Evolutionary conservation across 2,113 vertebrate genomes (phyloP).

Genomic region (Toxotes jaculatrix): DNA sequence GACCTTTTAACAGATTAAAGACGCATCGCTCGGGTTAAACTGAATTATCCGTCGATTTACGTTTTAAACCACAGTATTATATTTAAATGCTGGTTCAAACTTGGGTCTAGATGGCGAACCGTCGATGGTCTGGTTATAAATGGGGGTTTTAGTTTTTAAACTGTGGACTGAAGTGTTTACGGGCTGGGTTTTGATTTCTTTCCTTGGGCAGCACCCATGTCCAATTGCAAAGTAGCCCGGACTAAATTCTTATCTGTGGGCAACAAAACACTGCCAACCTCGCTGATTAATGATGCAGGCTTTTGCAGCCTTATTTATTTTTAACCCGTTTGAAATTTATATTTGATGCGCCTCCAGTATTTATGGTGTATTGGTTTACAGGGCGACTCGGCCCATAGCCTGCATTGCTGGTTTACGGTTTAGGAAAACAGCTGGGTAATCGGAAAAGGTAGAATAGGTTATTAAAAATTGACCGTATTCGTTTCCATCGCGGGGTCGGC

Average conservation of each 20-base stretch:
- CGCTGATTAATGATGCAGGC: conserved; percentile 67
- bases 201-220: conserved; percentile 54
- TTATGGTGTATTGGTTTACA: conserved; percentile 74
- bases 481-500: conserved; percentile 23
- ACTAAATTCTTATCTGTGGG: conserved; percentile 46
- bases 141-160: conserved; percentile 20
- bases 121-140: background rate
- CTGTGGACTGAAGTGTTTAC: conserved; percentile 19
- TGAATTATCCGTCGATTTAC: background rate
- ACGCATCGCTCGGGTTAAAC: background rate
- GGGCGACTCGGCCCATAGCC: conserved; percentile 3
- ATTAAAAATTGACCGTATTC: conserved; percentile 21
- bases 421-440: conserved; percentile 33
- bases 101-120: background rate
- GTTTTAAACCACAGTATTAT: background rate
- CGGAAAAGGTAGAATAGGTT: conserved; percentile 24
- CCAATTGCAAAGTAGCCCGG: conserved; percentile 36
- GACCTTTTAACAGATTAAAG: conserved; percentile 1
- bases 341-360: conserved; percentile 78
- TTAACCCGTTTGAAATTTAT: conserved; percentile 80
- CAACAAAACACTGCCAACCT: conserved; percentile 66
- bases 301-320: conserved; percentile 78
- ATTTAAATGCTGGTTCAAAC: background rate
- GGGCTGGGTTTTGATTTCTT: conserved; percentile 39
- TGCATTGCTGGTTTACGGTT: conserved; percentile 26